Conservation (phyloP, 2,113 vertebrate genomes). For the Ovis aries region DNA sequence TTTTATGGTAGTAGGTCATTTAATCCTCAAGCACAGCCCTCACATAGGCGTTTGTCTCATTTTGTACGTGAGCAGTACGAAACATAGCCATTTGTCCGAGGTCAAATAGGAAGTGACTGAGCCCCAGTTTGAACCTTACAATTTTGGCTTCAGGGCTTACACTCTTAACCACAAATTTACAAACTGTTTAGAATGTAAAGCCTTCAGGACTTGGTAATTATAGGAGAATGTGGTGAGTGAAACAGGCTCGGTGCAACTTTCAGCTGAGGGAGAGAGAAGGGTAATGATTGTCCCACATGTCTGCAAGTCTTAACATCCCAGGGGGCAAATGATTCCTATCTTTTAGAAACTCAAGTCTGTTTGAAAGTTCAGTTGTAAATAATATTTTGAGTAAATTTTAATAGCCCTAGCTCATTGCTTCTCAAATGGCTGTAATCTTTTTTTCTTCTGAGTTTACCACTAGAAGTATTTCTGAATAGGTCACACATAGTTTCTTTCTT, state of each 20-base stretch:
- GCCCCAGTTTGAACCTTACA: background rate
- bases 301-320: background rate
- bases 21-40: background rate
- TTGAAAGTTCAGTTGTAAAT: background rate
- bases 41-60: background rate
- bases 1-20: background rate
- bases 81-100: background rate
- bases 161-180: background rate
- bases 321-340: background rate
- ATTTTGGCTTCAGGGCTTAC: background rate
- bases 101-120: background rate
- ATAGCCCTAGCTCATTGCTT: background rate
- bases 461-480: background rate
- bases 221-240: background rate
- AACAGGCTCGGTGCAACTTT: background rate
- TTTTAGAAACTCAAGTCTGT: background rate
- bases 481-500: background rate
- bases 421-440: background rate
- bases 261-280: background rate
- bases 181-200: background rate
- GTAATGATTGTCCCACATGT: background rate
- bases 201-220: background rate
- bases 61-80: background rate
- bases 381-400: background rate
- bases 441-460: background rate